Base-by-base conservation (phyloP, 2,888 invertebrate genomes). In the Orthosia gracilis region DNA sequence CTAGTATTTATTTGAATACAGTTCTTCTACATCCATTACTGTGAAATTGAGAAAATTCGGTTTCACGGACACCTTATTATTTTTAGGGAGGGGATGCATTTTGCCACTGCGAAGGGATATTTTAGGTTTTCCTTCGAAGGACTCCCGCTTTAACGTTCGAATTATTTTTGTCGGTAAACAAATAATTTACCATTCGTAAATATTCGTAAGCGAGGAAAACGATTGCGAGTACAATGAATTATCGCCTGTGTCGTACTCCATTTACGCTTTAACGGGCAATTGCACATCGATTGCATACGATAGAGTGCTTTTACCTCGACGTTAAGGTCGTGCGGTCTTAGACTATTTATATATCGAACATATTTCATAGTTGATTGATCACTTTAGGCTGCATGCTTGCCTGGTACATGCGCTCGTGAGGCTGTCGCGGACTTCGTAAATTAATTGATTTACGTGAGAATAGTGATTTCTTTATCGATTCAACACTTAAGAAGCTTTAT, bases 11-110 rank as follows among this genome's bases (percentile, higher is more conserved):
- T 76, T 86, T 68, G n/a, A 73, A 52, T 47, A 69, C 13, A 47
- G 49, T 70, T 66, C 50, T 58, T 45, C 45, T 18, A 21, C 54
- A 40, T 78, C 76, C 72, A 76, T 70, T 31, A 11, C 31, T 59
- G 72, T 55, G 45, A 81, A 83, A 82, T 73, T 76, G 69, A 76
- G 87, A 88, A 90, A 93, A 92, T 88, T 85, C 82, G 66, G 87
- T 92, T 92, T 91, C 90, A 91, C 89, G 88, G 87, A 86, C 89
- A 92, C 92, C 93, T 93, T 93, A 93, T 94, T 94, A 93, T 94
- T 94, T 94, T 94, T 94, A 94, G 96, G 96, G 96, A 96, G 96
- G 96, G 96, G 96, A 95, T 95, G 93, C 92, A 93, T 92, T 94
- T 94, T 94, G 92, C 95, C 96, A 92, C 93, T 93, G 94, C 94